phyloP scores from a whole-genome alignment of 2,113 vertebrate species.

The Athene cunicularia region DNA sequence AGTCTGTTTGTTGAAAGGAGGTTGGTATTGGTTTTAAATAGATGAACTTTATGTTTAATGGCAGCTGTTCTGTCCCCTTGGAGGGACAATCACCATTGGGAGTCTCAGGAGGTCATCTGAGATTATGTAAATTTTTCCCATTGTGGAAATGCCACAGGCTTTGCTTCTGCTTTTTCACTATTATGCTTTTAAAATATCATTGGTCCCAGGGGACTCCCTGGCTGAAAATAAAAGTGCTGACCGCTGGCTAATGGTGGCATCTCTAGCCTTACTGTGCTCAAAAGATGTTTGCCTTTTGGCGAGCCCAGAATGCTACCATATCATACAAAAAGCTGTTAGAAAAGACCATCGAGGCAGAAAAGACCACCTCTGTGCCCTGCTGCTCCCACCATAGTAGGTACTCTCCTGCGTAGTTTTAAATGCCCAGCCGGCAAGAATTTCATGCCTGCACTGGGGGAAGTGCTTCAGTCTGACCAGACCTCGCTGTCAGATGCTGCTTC shows the following conservation, averaged over 20 bases:
- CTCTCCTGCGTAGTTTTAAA: neutral
- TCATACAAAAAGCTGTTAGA: neutral
- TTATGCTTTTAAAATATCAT: constrained; percentile 60
- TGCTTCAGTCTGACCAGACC: neutral
- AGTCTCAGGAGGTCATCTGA: constrained; percentile 27
- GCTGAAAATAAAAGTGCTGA: constrained; percentile 64
- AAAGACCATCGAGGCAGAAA: neutral
- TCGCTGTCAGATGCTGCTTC: rapidly evolving
- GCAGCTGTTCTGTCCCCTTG: neutral
- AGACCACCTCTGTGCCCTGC: rapidly evolving
- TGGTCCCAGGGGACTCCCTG: constrained; percentile 52
- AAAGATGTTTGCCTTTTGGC: neutral
- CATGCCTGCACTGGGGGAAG: neutral
- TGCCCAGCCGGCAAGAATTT: neutral
- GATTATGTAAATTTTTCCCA: constrained; percentile 30
- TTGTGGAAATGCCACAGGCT: neutral
- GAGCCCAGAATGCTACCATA: rapidly evolving
- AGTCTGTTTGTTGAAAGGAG: neutral
- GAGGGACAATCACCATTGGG: neutral
- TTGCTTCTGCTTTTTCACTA: constrained; percentile 62
- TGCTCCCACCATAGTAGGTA: neutral
- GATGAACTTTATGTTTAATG: neutral
- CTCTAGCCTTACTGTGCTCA: neutral
- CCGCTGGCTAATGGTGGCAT: neutral
- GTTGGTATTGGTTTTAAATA: neutral